These are phyloP conservation scores for Austrolebias charrua DNA, from an alignment of 2,797 vertebrate species.

Conservation along the genomic window DNA sequence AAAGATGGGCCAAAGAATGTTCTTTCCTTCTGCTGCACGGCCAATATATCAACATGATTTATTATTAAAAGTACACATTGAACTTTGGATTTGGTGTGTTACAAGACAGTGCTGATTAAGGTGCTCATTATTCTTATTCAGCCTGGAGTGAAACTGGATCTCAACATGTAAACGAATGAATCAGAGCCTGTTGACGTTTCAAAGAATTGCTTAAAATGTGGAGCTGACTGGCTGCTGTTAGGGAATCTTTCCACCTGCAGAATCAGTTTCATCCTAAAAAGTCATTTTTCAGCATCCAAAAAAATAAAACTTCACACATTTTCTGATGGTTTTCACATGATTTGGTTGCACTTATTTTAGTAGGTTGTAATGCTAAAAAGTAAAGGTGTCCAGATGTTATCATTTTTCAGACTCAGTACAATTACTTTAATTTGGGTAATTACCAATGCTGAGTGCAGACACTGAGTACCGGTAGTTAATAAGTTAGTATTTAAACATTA, in stretches of 20 bases:
- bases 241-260: conserved; percentile 1
- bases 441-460: too few relatives aligned
- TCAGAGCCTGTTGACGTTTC: neutral
- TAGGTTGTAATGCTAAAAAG: too few relatives aligned
- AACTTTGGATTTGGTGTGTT: conserved; percentile 2
- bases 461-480: too few relatives aligned
- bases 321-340: too few relatives aligned
- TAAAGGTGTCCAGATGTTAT: too few relatives aligned
- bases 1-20: neutral
- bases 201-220: neutral
- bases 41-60: neutral
- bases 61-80: conserved; percentile 10
- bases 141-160: conserved; percentile 5
- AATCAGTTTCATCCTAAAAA: neutral
- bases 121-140: conserved; percentile 21
- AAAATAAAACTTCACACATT: too few relatives aligned
- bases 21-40: neutral
- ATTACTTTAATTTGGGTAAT: too few relatives aligned
- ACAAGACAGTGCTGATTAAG: conserved; percentile 20
- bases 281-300: neutral
- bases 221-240: neutral
- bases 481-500: too few relatives aligned
- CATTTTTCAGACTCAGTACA: too few relatives aligned
- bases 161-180: conserved; percentile 15
- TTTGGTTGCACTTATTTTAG: too few relatives aligned